Evolutionary conservation across 2,797 vertebrate species (phyloP).

Genomic region (Gymnoscopelus microlampas): DNA sequence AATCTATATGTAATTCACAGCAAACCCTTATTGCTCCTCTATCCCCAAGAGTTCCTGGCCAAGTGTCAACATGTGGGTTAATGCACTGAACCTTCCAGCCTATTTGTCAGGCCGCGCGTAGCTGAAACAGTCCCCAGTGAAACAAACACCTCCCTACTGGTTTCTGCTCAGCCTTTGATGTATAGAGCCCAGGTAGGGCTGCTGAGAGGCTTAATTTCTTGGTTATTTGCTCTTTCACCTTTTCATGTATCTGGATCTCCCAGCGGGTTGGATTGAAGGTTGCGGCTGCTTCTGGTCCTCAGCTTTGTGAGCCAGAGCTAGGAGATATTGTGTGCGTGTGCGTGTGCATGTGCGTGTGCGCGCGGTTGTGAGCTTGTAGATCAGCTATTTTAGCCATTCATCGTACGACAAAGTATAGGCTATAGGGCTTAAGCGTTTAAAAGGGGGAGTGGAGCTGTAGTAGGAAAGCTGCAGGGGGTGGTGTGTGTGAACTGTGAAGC

Average conservation of each 20-base stretch:
- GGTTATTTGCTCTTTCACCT: constrained; percentile 64
- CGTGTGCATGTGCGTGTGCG: background rate
- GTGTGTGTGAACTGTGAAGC: background rate
- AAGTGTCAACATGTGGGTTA: constrained; percentile 67
- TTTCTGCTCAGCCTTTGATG: constrained; percentile 60
- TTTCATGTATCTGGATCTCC: constrained; percentile 47
- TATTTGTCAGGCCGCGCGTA: constrained; percentile 51
- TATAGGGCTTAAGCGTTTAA: no score
- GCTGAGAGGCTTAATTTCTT: constrained; percentile 66
- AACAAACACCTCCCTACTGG: constrained; percentile 41
- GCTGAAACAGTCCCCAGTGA: constrained; percentile 51
- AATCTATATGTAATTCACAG: constrained; percentile 43
- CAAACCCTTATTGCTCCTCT: constrained; percentile 28
- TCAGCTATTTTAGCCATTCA: no score
- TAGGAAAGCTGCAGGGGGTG: background rate
- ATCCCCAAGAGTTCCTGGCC: constrained; percentile 25
- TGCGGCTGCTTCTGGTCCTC: background rate
- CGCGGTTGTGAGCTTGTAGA: no score
- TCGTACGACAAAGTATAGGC: no score
- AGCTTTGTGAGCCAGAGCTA: constrained; percentile 34
- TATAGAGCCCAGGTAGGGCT: constrained; percentile 54
- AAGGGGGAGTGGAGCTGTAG: background rate
- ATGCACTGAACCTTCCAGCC: constrained; percentile 53
- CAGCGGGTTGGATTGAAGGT: constrained; percentile 19
- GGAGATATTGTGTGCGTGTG: constrained; percentile 4